Evolutionary conservation across 2,113 vertebrate species (phyloP).

Genomic region (Bostrychus sinensis): DNA sequence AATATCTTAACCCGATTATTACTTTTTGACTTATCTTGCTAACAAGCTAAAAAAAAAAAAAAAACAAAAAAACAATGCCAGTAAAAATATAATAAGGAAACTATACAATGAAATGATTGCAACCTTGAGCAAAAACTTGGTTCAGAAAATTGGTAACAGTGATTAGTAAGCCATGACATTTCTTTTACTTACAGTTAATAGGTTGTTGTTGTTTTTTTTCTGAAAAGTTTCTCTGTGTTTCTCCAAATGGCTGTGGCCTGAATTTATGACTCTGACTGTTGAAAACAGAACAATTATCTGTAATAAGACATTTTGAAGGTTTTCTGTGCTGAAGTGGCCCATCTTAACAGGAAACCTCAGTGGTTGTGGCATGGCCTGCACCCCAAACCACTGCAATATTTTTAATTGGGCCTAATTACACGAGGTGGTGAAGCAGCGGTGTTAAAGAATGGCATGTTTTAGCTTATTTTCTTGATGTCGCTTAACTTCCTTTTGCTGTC

Average conservation of each 20-base stretch:
- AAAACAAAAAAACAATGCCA: neutral
- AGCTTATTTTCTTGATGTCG: conserved; percentile 1
- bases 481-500: neutral
- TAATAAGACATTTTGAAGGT: conserved; percentile 12
- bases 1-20: no score
- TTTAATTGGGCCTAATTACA: neutral
- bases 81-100: no score
- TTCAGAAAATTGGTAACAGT: neutral
- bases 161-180: neutral
- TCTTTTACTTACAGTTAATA: conserved; percentile 11
- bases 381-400: conserved; percentile 1
- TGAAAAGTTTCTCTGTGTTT: neutral
- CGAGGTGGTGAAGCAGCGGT: neutral
- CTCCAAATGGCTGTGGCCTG: conserved; percentile 7
- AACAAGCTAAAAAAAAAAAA: neutral
- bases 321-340: conserved; percentile 3
- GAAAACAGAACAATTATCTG: conserved; percentile 14
- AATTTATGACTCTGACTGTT: conserved; percentile 2
- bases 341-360: neutral
- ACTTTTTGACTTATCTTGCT: neutral
- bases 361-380: neutral
- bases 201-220: neutral
- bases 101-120: no score
- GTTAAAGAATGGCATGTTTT: conserved; percentile 9
- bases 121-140: neutral